Evolutionary conservation across 1,140 invertebrate species (phyloP), one percentile per base, ranked within the genome.

Genomic region (Ceratina australensis): DNA sequence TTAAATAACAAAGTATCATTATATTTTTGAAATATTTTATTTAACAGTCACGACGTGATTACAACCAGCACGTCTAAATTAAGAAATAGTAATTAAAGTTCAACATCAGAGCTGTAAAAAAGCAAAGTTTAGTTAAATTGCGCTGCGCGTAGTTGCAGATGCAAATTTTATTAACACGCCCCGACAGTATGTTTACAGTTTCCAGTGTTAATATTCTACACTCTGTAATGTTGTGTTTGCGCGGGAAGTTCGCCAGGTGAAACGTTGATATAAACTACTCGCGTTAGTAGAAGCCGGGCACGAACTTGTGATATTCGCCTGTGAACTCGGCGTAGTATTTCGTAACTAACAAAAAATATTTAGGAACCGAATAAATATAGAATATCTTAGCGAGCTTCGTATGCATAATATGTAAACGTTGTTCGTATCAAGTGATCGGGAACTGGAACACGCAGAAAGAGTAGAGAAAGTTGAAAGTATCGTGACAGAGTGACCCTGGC

Each of bases 151-250:
- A 18, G 15, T 59, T 10, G 18, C 33, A 10, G 15, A 8, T 26
- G 28, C 10, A 42, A 73, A 73, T 64, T 42, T 52, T 49, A 28
- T 72, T 50, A 63, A 33, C 47, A 13, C n/a, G n/a, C 3, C 3
- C 4, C 33, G n/a, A 8, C 18, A 7, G 8, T n/a, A 16, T 18
- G 49, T 64, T n/a, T 73, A 52, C 22, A 16, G 33, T 54, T 20
- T 16, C 20, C 33, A 42, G 5, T 42, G 18, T 22, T 18, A 61
- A 3, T 13, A 0, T 33, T 64, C 26, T 24, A 42, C 18, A 2
- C 4, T 33, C 5, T 33, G 5, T 42, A 42, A 42, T 42, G 42
- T 49, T n/a, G 26, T 60, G 18, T 28, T 50, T 28, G 22, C 4
- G 1, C 15, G 13, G 4, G 13, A 15, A 49, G 18, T 28, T 47